Base-by-base conservation (phyloP, 2,888 invertebrate species). In the Idaea biselata region DNA sequence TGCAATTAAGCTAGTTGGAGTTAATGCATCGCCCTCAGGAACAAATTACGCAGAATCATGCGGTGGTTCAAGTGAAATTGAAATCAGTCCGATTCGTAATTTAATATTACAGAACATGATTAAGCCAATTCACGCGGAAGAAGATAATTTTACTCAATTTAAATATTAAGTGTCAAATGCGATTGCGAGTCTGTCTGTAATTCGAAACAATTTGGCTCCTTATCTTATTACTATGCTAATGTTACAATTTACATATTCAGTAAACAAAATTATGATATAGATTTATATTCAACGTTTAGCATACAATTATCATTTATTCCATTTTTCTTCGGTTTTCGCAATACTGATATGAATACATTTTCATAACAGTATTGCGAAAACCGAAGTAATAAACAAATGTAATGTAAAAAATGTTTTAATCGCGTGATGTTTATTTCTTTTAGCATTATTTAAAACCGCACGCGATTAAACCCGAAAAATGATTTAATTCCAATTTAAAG, bases 51-150 rank as follows among this genome's bases (percentile, higher is more conserved):
- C 58, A 11, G 33, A 63, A 64, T 64, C 66, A 65, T 63, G 63
- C 63, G 65, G 80, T 66, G 78, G 77, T 77, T 78, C 65, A 58
- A 65, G 59, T 59, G 63, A 76, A 76, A 81, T 80, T 80, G 73
- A 63, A 72, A 68, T 71, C 69, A 70, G 75, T 66, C 55, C 63
- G 65, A 71, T 67, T 64, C 58, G 72, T 68, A 77, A 78, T 80
- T 65, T 73, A 69, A 68, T 67, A 68, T 73, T 75, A 72, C 66
- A 59, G 61, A 60, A 59, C 67, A 68, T 71, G 72, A 79, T 76
- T 77, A 76, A 69, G 67, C 65, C 61, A 62, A 68, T 74, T 78
- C 71, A 76, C 74, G 73, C 77, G 79, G 81, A 77, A 80, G 64
- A 61, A 58, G 61, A 55, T 62, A 58, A 75, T 76, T 75, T 68